Evolutionary conservation across 2,113 vertebrate species (phyloP).

Genomic region (Nansenia antarctica): DNA sequence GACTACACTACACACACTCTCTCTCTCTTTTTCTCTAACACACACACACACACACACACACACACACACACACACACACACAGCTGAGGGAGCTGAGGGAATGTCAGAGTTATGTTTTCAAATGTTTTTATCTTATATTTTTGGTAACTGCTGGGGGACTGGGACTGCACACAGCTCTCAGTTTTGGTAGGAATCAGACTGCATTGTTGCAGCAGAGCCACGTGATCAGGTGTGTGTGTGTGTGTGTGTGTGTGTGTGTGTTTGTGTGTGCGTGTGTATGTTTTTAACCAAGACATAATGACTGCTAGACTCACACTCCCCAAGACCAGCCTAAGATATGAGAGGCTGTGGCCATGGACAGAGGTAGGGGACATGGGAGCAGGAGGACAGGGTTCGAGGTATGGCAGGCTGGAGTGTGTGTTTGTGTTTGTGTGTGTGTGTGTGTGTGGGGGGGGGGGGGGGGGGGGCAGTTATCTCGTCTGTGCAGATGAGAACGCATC

Average conservation of each 20-base stretch:
- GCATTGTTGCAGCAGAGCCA: neutral
- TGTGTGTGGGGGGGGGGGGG: neutral
- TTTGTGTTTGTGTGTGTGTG: neutral
- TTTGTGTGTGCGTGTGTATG: neutral
- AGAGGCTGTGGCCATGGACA: neutral
- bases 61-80: neutral
- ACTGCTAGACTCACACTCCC: neutral
- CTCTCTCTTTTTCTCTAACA: neutral
- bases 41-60: neutral
- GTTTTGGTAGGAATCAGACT: neutral
- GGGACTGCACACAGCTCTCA: neutral
- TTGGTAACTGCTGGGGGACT: neutral
- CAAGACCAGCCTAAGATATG: neutral
- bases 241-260: constrained; percentile 6
- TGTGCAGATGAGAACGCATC: constrained; percentile 56
- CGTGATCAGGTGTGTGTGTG: constrained; percentile 7
- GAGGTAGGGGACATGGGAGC: neutral
- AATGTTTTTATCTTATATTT: neutral
- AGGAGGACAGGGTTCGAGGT: neutral
- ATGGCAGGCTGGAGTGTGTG: too few species aligned
- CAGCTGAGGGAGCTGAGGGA: neutral
- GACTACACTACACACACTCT: too few species aligned
- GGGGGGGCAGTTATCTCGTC: constrained; percentile 55
- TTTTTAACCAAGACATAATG: neutral
- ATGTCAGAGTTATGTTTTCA: neutral